phyloP scores from a whole-genome alignment of 1,140 invertebrate species.

The Heliconius himera region DNA sequence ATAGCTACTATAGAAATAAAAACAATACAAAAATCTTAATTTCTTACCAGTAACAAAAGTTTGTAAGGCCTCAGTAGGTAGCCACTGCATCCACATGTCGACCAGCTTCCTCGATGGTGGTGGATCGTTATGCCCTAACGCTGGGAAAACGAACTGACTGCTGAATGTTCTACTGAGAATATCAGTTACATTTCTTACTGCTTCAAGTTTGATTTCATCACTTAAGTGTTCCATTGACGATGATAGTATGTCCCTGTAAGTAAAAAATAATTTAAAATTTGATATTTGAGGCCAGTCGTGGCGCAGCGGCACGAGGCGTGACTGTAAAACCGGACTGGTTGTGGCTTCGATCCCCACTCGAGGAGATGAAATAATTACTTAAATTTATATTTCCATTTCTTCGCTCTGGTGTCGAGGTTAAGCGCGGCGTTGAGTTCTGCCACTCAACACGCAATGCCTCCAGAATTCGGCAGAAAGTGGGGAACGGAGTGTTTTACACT shows the following conservation, averaged over 20 bases:
- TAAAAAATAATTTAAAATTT: slow-evolving; percentile 2
- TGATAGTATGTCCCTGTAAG: slow-evolving; percentile 68
- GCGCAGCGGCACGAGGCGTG: no score
- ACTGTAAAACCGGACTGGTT: no score
- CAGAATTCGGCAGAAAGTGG: background rate
- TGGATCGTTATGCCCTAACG: slow-evolving; percentile 90
- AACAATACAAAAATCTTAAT: background rate
- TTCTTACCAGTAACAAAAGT: slow-evolving; percentile 88
- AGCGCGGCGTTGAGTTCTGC: no score
- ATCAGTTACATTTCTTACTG: slow-evolving; percentile 89
- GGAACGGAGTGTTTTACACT: no score
- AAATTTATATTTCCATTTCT: no score
- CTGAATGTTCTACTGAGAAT: slow-evolving; percentile 89
- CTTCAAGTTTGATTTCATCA: slow-evolving; percentile 85
- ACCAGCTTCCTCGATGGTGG: slow-evolving; percentile 84
- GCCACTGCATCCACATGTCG: slow-evolving; percentile 90
- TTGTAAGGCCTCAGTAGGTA: slow-evolving; percentile 89
- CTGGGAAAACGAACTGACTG: slow-evolving; percentile 91
- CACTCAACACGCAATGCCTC: no score
- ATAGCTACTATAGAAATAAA: no score
- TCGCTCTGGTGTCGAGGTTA: no score
- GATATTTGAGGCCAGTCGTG: background rate
- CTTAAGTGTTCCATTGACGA: slow-evolving; percentile 78
- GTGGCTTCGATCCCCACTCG: no score
- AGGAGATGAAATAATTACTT: no score